Conservation (phyloP, 1,140 invertebrate species). For the Caerostris extrusa region DNA sequence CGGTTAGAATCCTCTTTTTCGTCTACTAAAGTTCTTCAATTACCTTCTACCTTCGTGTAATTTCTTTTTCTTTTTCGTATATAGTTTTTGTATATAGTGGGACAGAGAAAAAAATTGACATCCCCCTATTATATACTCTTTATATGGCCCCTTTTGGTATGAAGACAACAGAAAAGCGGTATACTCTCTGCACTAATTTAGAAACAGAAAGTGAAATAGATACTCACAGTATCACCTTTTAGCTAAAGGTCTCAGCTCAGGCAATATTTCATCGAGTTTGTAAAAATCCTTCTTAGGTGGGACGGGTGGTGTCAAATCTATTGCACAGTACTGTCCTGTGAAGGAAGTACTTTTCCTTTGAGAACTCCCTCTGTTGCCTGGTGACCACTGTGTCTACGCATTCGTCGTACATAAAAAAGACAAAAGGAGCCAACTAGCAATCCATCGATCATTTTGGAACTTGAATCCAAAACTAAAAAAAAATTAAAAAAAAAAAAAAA, state of each 20-base stretch:
- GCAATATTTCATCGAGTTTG: not conserved
- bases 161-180: too few species aligned
- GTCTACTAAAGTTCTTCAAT: too few species aligned
- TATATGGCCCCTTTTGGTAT: too few species aligned
- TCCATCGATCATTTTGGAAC: constrained; percentile 79
- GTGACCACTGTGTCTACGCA: constrained; percentile 68
- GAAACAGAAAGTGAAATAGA: not conserved
- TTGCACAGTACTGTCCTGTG: constrained; percentile 32
- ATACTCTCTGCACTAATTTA: too few species aligned
- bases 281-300: constrained; percentile 67
- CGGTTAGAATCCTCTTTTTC: too few species aligned
- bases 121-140: too few species aligned
- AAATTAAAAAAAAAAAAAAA: not conserved
- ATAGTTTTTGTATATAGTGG: too few species aligned
- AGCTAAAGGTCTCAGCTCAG: not conserved
- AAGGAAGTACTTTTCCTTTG: not conserved
- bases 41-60: too few species aligned
- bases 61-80: too few species aligned
- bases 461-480: constrained; percentile 78
- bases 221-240: not conserved
- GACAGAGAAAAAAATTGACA: too few species aligned
- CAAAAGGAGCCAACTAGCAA: constrained; percentile 77
- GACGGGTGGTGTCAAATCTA: constrained; percentile 62
- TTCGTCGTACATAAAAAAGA: constrained; percentile 78
- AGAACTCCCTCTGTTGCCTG: too few species aligned